These are phyloP conservation scores for mouse (Mus musculus) DNA, from an alignment of 2,113 vertebrate genomes.

Conservation along the genomic window DNA sequence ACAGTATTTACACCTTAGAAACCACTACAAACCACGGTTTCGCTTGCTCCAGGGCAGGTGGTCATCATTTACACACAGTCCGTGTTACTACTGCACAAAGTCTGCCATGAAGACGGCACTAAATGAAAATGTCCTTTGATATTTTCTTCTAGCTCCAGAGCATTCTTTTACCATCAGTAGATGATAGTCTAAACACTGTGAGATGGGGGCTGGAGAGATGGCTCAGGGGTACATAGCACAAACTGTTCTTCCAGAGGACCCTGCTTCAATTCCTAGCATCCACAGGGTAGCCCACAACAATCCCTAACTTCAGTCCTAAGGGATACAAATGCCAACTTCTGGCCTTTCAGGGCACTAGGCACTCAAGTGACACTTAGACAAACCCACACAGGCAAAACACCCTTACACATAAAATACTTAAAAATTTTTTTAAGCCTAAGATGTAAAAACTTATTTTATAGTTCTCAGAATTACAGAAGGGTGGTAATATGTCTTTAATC, in stretches of 20 bases:
- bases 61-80: slow-evolving; percentile 13
- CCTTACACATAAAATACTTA: background rate
- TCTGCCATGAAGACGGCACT: background rate
- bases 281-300: background rate
- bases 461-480: background rate
- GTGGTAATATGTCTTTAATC: background rate
- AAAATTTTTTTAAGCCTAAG: background rate
- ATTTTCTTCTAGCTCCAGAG: slow-evolving; percentile 46
- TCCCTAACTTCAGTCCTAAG: background rate
- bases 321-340: background rate
- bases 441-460: slow-evolving; percentile 52
- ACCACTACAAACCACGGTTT: background rate
- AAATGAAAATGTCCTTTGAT: background rate
- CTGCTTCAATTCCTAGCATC: background rate
- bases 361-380: background rate
- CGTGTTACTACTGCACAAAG: slow-evolving; percentile 3
- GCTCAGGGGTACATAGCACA: background rate
- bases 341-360: background rate
- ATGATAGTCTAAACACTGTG: background rate
- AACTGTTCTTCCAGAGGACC: background rate
- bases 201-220: background rate
- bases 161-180: slow-evolving; percentile 10
- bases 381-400: background rate
- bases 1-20: background rate
- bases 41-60: background rate